phyloP scores from a whole-genome alignment of 2,113 vertebrate species.

The cattle (Bos taurus) region DNA sequence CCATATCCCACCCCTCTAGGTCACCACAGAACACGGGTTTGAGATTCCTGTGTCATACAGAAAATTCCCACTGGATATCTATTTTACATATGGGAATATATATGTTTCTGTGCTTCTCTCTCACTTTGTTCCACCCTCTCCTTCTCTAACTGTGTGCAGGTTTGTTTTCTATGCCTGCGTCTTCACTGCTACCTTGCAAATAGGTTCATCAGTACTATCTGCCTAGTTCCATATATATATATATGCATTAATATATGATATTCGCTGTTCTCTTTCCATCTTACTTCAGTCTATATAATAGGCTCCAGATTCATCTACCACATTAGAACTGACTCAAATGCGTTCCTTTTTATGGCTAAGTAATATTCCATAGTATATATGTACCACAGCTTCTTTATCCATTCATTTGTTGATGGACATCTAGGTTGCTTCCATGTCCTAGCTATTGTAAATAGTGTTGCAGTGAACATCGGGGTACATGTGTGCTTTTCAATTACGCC shows the following conservation, averaged over 20 bases:
- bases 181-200: neutral
- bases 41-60: neutral
- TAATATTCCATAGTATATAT: neutral
- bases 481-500: neutral
- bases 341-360: neutral
- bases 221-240: neutral
- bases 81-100: neutral
- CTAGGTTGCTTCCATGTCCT: neutral
- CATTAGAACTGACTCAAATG: neutral
- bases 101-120: neutral
- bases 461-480: neutral
- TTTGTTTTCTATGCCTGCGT: neutral
- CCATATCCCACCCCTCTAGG: neutral
- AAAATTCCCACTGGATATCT: neutral
- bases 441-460: neutral
- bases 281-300: neutral
- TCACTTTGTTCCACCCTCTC: neutral
- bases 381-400: neutral
- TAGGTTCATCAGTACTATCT: neutral
- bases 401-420: neutral
- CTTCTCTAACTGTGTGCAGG: neutral
- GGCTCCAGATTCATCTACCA: neutral
- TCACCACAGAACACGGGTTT: neutral
- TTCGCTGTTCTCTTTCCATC: neutral
- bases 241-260: neutral